These are phyloP conservation scores for Pocillopora grandis DNA, from an alignment of 92 coral and sea anemone species.

Conservation along the genomic window DNA sequence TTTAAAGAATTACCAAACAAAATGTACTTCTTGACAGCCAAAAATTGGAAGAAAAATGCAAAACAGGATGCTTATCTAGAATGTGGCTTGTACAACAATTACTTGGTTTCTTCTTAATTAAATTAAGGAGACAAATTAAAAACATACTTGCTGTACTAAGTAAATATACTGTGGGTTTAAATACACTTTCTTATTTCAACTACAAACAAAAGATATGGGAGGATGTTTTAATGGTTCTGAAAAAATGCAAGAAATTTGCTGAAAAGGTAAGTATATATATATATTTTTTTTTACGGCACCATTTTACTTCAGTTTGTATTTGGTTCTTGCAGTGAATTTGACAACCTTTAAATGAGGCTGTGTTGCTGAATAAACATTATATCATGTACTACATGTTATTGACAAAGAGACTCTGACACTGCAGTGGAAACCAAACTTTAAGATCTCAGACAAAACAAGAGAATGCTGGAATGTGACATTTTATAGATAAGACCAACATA, in stretches of 20 bases:
- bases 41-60: too few species aligned
- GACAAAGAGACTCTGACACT: background rate
- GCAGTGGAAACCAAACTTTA: background rate
- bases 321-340: background rate
- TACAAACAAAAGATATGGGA: too few species aligned
- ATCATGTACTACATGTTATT: background rate
- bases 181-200: too few species aligned
- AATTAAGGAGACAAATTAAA: background rate
- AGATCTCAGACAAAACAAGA: background rate
- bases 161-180: too few species aligned
- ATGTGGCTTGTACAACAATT: background rate
- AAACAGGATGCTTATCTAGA: too few species aligned
- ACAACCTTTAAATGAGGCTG: background rate
- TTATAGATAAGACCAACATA: background rate
- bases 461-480: background rate
- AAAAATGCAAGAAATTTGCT: too few species aligned
- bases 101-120: background rate
- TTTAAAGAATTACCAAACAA: too few species aligned
- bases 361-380: constrained; percentile 11
- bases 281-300: too few species aligned
- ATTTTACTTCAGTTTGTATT: too few species aligned
- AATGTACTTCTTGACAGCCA: too few species aligned
- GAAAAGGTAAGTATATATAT: too few species aligned
- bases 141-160: background rate
- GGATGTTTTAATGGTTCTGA: too few species aligned